Percentiles rank a stretch among this genome's conserved stretches.
These are phyloP conservation scores for Dusona sp. DNA, from an alignment of 2,888 invertebrate species.

Conservation along the genomic window DNA sequence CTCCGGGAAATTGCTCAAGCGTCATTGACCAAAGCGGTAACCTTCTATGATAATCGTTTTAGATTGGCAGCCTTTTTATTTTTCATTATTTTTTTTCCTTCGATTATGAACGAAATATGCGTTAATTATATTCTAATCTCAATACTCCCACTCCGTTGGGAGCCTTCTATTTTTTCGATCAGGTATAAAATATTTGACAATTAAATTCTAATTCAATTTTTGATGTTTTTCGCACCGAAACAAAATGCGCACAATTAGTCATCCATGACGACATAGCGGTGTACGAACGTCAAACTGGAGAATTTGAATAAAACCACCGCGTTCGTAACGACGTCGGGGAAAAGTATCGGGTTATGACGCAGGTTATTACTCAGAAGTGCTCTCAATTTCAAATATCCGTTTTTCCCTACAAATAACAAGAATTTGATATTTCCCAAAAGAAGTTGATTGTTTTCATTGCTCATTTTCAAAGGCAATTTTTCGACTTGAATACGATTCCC, in stretches of 20 bases:
- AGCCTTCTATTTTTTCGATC: not conserved
- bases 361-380: not conserved
- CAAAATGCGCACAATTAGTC: not conserved
- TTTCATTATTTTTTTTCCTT: slow-evolving; percentile 1
- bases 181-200: not conserved
- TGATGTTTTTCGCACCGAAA: not conserved
- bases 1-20: slow-evolving; percentile 49
- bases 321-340: not conserved
- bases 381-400: not conserved
- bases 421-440: not conserved
- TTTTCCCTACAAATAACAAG: not conserved
- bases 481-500: not conserved
- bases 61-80: slow-evolving; percentile 20
- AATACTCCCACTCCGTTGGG: not conserved
- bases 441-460: not conserved
- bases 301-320: not conserved
- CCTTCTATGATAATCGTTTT: slow-evolving; percentile 52
- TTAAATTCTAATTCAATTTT: not conserved
- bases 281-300: not conserved
- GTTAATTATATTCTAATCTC: not conserved
- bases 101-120: not conserved
- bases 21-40: slow-evolving; percentile 59
- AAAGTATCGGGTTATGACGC: not conserved
- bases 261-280: not conserved
- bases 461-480: not conserved